phyloP scores from a whole-genome alignment of 2,888 invertebrate genomes.

The Chesias legatella region DNA sequence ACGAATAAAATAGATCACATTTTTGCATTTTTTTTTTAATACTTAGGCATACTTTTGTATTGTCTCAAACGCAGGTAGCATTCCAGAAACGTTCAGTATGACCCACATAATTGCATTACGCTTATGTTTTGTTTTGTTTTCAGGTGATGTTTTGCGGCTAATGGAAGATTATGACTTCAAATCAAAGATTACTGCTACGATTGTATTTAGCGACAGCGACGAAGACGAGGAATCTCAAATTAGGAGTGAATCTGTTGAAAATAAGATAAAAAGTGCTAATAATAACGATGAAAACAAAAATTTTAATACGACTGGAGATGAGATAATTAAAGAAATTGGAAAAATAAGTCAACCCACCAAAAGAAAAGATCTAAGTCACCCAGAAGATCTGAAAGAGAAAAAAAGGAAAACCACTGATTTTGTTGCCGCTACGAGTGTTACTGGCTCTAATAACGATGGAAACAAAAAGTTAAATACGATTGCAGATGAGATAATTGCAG shows the following conservation, averaged over 20 bases:
- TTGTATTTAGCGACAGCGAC: constrained; percentile 38
- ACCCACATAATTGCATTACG: not conserved
- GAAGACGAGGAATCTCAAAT: constrained; percentile 21
- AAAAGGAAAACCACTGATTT: not conserved
- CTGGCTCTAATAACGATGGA: not conserved
- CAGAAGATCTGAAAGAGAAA: not conserved
- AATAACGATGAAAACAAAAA: not conserved
- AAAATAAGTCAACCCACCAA: not conserved
- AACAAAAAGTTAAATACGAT: not conserved
- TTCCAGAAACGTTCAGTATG: too few species aligned
- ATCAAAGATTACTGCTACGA: constrained; percentile 32
- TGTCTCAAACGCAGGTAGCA: too few species aligned
- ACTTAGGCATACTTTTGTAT: too few species aligned
- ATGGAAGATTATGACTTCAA: constrained; percentile 42
- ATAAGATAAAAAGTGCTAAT: too few species aligned
- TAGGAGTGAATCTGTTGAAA: constrained; percentile 1
- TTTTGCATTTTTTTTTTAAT: too few species aligned
- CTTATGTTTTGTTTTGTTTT: constrained; percentile 17
- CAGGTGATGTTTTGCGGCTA: constrained; percentile 27
- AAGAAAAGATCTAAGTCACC: not conserved
- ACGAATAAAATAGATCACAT: too few species aligned
- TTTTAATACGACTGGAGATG: not conserved
- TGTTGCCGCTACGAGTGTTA: not conserved
- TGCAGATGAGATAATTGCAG: not conserved
- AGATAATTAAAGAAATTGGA: not conserved